Conservation (phyloP, 2,797 vertebrate genomes). For the Synaphobranchus kaupii region DNA sequence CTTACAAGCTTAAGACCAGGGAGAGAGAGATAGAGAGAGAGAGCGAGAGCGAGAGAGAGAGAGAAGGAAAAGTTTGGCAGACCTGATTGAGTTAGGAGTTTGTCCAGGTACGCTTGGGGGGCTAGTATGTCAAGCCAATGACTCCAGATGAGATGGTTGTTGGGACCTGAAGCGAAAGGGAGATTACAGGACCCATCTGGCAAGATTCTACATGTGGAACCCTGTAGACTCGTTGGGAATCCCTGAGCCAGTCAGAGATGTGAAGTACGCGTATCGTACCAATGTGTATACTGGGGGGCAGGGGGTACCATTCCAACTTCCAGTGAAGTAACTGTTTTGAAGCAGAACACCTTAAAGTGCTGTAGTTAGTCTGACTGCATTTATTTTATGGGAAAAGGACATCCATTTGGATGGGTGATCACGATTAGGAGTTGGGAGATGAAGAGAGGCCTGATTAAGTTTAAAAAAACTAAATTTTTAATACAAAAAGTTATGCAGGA, state of each 20-base stretch:
- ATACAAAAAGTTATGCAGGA: background rate
- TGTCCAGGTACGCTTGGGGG: constrained; percentile 14
- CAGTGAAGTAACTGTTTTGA: constrained; percentile 10
- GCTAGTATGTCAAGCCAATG: constrained; percentile 6
- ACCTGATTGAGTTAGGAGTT: constrained; percentile 14
- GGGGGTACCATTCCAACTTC: constrained; percentile 15
- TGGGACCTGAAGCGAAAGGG: constrained; percentile 15
- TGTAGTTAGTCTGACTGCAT: background rate
- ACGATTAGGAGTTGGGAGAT: background rate
- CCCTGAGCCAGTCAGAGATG: background rate
- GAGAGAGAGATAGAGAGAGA: background rate
- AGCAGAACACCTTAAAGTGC: constrained; percentile 4
- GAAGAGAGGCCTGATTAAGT: background rate
- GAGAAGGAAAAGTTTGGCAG: background rate
- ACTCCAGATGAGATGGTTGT: constrained; percentile 6
- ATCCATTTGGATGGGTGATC: background rate
- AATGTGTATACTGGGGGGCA: background rate
- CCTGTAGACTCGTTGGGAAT: constrained; percentile 1
- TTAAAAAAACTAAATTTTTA: background rate
- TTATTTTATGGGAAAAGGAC: constrained; percentile 8
- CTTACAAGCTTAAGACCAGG: background rate
- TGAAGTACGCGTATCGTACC: background rate
- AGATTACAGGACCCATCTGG: constrained; percentile 7
- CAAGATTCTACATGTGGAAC: background rate
- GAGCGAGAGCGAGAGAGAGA: background rate